Conservation (phyloP, 2,888 invertebrate genomes). For the Antitype chi region DNA sequence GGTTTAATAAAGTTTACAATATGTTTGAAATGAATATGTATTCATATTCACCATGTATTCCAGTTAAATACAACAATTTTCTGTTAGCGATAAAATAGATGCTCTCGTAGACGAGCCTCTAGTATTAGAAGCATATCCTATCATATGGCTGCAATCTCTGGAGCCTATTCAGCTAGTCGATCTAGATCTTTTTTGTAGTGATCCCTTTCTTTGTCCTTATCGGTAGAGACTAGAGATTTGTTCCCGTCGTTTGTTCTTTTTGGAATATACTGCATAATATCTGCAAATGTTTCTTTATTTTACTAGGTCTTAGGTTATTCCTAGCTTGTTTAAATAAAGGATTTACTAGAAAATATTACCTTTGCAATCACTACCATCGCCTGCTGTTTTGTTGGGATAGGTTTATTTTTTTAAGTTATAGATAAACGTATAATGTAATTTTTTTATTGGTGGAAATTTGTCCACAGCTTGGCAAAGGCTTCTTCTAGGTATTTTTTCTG, state of each 20-base stretch:
- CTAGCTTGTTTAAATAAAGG: not conserved
- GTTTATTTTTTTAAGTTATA: not conserved
- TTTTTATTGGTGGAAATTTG: no score
- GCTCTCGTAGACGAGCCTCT: constrained; percentile 36
- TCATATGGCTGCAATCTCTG: constrained; percentile 54
- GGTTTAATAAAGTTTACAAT: not conserved
- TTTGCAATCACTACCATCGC: not conserved
- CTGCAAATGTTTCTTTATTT: constrained; percentile 7
- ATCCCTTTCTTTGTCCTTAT: constrained; percentile 52
- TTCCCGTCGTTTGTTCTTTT: constrained; percentile 30
- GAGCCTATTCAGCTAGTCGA: constrained; percentile 32
- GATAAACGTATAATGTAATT: not conserved
- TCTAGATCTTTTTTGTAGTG: constrained; percentile 50
- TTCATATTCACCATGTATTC: not conserved
- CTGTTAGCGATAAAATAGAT: not conserved
- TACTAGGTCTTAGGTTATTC: constrained; percentile 28
- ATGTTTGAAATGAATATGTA: not conserved
- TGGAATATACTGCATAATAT: constrained; percentile 23
- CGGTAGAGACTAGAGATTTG: constrained; percentile 29
- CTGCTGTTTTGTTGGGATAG: not conserved
- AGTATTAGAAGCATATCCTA: constrained; percentile 58
- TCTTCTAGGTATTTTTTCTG: not conserved
- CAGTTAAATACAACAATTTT: not conserved
- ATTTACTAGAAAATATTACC: not conserved
- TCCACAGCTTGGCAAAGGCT: not conserved